Evolutionary conservation across 1,140 invertebrate genomes (phyloP).

Genomic region (Platyura marginata): DNA sequence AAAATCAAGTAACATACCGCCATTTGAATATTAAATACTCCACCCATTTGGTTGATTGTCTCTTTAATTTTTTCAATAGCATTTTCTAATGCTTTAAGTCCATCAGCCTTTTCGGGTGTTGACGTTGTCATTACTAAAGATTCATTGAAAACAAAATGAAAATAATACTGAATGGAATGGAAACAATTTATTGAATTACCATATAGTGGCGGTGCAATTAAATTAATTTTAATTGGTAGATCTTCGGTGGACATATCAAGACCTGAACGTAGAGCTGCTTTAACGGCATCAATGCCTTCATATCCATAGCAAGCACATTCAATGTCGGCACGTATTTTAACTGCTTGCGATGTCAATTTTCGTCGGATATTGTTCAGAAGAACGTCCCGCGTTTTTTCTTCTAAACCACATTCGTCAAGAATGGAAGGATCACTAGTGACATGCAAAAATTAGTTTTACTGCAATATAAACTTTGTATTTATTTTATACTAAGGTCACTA

Average conservation of each 20-base stretch:
- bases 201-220: constrained; percentile 96
- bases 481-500: too few species aligned
- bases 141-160: constrained; percentile 5
- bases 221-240: constrained; percentile 94
- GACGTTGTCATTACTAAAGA: constrained; percentile 89
- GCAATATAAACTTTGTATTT: too few species aligned
- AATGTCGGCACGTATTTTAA: constrained; percentile 95
- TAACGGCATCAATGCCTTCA: constrained; percentile 98
- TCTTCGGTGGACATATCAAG: constrained; percentile 83
- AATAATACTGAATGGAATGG: not conserved
- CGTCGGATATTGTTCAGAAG: constrained; percentile 88
- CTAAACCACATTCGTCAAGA: constrained; percentile 89
- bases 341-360: constrained; percentile 92
- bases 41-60: constrained; percentile 66
- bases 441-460: too few species aligned
- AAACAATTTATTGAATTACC: constrained; percentile 27
- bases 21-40: constrained; percentile 90
- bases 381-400: constrained; percentile 82
- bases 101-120: constrained; percentile 89
- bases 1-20: constrained; percentile 41
- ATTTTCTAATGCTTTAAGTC: constrained; percentile 70
- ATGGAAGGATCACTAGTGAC: constrained; percentile 74
- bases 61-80: constrained; percentile 77
- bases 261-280: constrained; percentile 79
- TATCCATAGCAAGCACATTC: constrained; percentile 98